Base-by-base conservation (phyloP, 2,113 vertebrate species). In the Pteruthius melanotis region DNA sequence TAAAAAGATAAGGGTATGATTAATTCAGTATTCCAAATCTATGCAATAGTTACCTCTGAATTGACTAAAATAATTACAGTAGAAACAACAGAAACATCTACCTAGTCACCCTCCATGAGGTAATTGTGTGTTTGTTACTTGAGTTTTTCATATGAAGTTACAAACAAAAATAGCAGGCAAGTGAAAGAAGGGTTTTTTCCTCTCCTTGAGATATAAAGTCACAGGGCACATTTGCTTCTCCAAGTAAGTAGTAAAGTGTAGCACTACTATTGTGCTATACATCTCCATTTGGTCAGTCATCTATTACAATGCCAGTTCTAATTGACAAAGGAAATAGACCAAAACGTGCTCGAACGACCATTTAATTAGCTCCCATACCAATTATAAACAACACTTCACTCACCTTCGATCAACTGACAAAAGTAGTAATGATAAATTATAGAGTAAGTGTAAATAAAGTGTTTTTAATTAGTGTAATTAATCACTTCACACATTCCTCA, bases 361-460 rank as follows among this genome's bases (percentile, higher is more conserved):
- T 75, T 93, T 95, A 96, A 96, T 94, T 96, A 94, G 64, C 79
- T 95, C 83, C 77, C 13, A 44, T 71, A 90, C 79, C 79, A 90
- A 91, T 96, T 96, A 92, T 90, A 96, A 93, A 92, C 79, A 94
- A 75, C 86, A 90, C 72, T 92, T 93, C 92, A 95, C 85, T 91
- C 93, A 92, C 93, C 88, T 95, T 96, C 83, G 88, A 96, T 95
- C 95, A 95, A 89, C 57, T 94, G 90, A 96, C 93, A 95, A 82
- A 92, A 95, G 82, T 49, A 90, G 90, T 91, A 96, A 95, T 90
- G 85, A 96, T 86, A 92, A 96, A 96, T 96, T 91, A 93, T 83
- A 90, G 59, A 81, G 68, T 80, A 88, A 94, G 88, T 96, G 88
- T 97, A 97, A 96, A 96, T 96, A 97, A 97, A 97, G 94, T 92